Base-by-base conservation (phyloP, 2,797 vertebrate genomes). In the Eulemur albifrons region DNA sequence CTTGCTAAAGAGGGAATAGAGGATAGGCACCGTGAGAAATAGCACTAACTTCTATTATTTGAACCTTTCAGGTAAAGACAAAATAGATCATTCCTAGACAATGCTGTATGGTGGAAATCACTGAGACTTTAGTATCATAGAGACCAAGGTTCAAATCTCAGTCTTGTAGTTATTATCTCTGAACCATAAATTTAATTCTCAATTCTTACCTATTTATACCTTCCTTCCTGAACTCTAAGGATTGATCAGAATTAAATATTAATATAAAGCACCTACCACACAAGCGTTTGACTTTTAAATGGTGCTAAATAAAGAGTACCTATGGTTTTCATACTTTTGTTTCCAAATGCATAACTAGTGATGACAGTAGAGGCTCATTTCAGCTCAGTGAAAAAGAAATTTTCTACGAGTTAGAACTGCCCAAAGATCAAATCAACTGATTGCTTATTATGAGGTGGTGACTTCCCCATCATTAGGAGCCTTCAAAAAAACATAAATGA, bases 401-500 rank as follows among this genome's bases (percentile, higher is more conserved):
- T 94, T 86, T 93, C 57, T 61, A 94, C 38, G 70, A 73, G 17
- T 81, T 85, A 88, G 25, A 86, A 67, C 27, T 54, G 8, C 38
- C 52, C 65, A 21, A 92, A 91, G 40, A 83, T 67, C 50, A 80
- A 61, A 91, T 92, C 48, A 91, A 27, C 43, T 50, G 40, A 48
- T 45, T 59, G 35, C 27, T 63, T 92, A 79, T 70, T 82, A 61
- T 38, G n/a, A 94, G 23, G 45, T 65, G 35, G 40, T 88, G 91
- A 83, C 35, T 96, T 90, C 63, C 35, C n/a, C 82, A 83, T 70
- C 81, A 97, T n/a, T 17, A 17, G 79, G 12, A 76, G 38, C 83
- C 75, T 69, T 95, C 50, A 92, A 79, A 59, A 89, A 94, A 95
- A 91, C 50, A 43, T 50, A 95, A 90, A 73, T 93, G 93, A 87